Base-by-base conservation (phyloP, 2,888 invertebrate species). In the Nysson spinosus region DNA sequence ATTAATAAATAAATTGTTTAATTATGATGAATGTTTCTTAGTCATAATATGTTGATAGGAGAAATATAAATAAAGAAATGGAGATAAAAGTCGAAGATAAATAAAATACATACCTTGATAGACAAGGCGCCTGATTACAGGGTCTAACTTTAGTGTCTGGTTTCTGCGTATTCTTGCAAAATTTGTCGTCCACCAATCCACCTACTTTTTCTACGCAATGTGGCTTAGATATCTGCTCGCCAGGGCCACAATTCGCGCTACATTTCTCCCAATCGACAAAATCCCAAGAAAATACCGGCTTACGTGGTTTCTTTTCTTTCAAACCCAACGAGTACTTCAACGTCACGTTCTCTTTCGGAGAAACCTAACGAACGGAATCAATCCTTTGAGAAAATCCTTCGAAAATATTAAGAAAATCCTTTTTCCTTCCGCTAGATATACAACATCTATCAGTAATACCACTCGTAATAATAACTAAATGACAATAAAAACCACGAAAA, bases 171-270 rank as follows among this genome's bases (percentile, higher is more conserved):
- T 72, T 75, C 26, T 62, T 69, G 71, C 86, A 85, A 68, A 79
- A 81, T 11, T 44, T 71, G 46, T 89, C 88, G 68, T 90, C 90
- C n/a, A 90, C 90, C 28, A 87, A 73, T 1, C 89, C 90, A 4
- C 88, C 88, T 72, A 88, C 88, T 66, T 85, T 85, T 88, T 87
- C 88, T 74, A 88, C 88, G 89, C 87, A 90, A 66, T 78, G 88
- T 55, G 83, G 89, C 81, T 14, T 88, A 72, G 42, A 83, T 46
- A 81, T 75, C 72, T 86, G 80, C 37, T 79, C 85, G 77, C 90
- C 90, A 66, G 89, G 89, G 2, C 90, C 90, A 79, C 90, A 91
- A 9, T 88, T 89, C 3, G 88, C 86, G 5, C 88, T 89, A 75
- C 90, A 91, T 47, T 88, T 87, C 12, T 89, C 87, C 90, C 90